Base-by-base conservation (phyloP, 2,113 vertebrate species). In the Microcebus griseorufus region DNA sequence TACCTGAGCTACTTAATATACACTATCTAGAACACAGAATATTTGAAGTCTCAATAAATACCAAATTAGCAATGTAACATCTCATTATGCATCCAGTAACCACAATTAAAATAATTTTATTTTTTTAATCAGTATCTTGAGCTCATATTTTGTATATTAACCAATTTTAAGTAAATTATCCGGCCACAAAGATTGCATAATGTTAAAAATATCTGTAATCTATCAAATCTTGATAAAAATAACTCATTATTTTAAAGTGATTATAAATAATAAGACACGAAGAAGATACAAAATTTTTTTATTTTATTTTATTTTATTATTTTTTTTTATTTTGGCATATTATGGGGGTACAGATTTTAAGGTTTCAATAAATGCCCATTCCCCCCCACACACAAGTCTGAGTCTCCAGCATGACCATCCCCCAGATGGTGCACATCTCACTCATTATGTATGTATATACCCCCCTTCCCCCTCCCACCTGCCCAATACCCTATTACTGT, bases 21-120 rank as follows among this genome's bases (percentile, higher is more conserved):
- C 11, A 37, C 0, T 39, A 22, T n/a, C 55, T 12, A 58, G 65
- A 93, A 70, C 20, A 51, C 17, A 95, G 53, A 94, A 85, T 8
- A 55, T 70, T 34, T 81, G 6, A 73, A 76, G 22, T 39, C 34
- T 90, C 78, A 60, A 22, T 72, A 76, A 90, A 88, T 65, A 75
- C 9, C 27, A 60, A 48, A 64, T 16, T 69, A 87, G 58, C 2
- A 60, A 55, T 53, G 12, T 34, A 80, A 69, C 27, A 55, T 70
- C 29, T 90, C 34, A 45, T 93, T 90, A 86, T 83, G 45, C 5
- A 81, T 25, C 39, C 42, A 78, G 51, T 51, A 95, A 45, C 48
- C 39, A 78, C 55, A 89, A 93, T 93, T 75, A 92, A 22, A 94
- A 94, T 81, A 82, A 93, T 87, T 79, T 72, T 73, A 82, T 51